A percentile compares a stretch with the other conserved stretches of the same genome.
Evolutionary conservation across 2,113 vertebrate species (phyloP).

Genomic region (Saccopteryx leptura): DNA sequence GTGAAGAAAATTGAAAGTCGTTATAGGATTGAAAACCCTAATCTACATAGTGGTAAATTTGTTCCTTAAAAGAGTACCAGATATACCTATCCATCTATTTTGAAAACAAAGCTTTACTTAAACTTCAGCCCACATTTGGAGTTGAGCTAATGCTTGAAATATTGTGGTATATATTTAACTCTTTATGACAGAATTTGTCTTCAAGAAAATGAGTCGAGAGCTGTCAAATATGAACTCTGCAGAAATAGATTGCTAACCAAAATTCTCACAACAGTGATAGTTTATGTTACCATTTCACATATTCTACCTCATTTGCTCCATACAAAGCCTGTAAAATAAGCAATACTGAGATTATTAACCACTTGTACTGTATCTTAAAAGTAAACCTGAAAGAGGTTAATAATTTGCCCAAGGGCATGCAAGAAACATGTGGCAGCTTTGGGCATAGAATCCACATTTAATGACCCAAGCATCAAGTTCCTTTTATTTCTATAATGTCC

Average conservation of each 20-base stretch:
- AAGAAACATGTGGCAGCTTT: constrained; percentile 6
- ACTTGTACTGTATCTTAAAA: neutral
- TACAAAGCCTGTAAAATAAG: neutral
- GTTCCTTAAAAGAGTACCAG: neutral
- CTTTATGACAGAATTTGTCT: neutral
- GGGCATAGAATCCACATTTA: neutral
- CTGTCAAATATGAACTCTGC: neutral
- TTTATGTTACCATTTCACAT: neutral
- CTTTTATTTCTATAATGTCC: neutral
- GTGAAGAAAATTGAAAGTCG: neutral
- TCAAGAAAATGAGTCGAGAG: constrained; percentile 31
- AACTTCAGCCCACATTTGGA: neutral
- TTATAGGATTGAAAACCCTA: neutral
- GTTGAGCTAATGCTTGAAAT: constrained; percentile 25
- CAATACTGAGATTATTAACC: neutral
- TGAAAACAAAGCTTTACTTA: constrained; percentile 20
- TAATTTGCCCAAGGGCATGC: neutral
- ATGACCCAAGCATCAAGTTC: neutral
- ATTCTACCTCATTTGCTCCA: neutral
- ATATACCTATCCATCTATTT: neutral
- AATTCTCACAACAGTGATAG: neutral
- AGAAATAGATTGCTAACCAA: neutral
- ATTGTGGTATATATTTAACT: neutral
- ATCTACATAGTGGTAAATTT: neutral
- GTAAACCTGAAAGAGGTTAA: neutral